phyloP scores from a whole-genome alignment of 2,113 vertebrate species.

The Platichthys stellatus region DNA sequence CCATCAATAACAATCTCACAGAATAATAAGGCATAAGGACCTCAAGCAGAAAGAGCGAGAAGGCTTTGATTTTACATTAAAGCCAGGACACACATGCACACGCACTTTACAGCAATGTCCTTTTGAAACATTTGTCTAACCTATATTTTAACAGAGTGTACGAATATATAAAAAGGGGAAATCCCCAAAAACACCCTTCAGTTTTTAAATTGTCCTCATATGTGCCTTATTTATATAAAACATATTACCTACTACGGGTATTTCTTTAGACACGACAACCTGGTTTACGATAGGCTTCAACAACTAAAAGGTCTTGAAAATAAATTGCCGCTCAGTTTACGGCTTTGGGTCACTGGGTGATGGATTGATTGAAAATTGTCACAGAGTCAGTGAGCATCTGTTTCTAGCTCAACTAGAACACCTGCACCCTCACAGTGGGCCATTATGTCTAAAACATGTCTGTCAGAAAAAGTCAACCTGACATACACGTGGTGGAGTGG shows the following conservation, averaged over 20 bases:
- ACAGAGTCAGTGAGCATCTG: not conserved
- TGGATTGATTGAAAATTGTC: not conserved
- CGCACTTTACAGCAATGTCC: slow-evolving; percentile 6
- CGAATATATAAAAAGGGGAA: not conserved
- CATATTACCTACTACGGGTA: not conserved
- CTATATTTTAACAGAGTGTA: not conserved
- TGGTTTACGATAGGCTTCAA: no score
- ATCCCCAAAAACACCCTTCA: not conserved
- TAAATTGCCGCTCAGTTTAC: no score
- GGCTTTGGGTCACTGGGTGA: not conserved
- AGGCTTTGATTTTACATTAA: slow-evolving; percentile 53
- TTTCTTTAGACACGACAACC: no score
- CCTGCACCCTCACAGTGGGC: not conserved
- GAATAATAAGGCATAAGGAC: slow-evolving; percentile 61
- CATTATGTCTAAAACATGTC: not conserved
- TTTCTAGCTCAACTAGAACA: not conserved
- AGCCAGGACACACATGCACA: slow-evolving; percentile 2
- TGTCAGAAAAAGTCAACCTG: not conserved
- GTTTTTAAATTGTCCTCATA: no score
- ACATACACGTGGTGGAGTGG: not conserved
- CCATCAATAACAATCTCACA: slow-evolving; percentile 64
- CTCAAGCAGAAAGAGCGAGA: slow-evolving; percentile 37
- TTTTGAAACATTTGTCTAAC: slow-evolving; percentile 1
- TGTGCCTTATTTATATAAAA: not conserved
- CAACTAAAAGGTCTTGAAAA: no score